A percentile compares a stretch with the other conserved stretches of the same genome.
Conservation (phyloP, 2,888 invertebrate genomes). For the Pediacus dermestoides region DNA sequence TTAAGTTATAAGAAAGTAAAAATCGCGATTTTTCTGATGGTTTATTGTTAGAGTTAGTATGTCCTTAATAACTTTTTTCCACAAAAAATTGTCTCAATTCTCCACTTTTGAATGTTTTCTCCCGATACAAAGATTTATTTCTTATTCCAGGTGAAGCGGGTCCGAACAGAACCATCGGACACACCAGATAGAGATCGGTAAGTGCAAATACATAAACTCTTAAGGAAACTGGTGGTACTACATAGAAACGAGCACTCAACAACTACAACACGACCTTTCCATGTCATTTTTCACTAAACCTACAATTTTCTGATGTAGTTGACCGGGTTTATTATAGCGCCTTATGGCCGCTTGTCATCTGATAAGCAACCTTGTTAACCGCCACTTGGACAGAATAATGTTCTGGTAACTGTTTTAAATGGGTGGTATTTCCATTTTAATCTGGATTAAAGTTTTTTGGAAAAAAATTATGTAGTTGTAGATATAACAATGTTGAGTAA, state of each 20-base stretch:
- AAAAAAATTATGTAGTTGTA: neutral
- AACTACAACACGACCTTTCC: too few relatives aligned
- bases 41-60: too few relatives aligned
- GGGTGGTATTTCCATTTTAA: slow-evolving; percentile 22
- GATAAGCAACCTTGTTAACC: slow-evolving; percentile 29
- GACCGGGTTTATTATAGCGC: slow-evolving; percentile 20
- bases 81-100: too few relatives aligned
- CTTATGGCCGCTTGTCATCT: slow-evolving; percentile 21
- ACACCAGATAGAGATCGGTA: slow-evolving; percentile 65
- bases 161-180: slow-evolving; percentile 61
- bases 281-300: neutral
- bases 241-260: too few relatives aligned
- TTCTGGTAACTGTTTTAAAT: slow-evolving; percentile 30
- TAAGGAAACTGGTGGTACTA: too few relatives aligned
- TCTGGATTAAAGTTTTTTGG: too few relatives aligned
- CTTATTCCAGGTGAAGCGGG: slow-evolving; percentile 68
- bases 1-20: too few relatives aligned
- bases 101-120: too few relatives aligned
- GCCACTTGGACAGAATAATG: slow-evolving; percentile 33
- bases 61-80: too few relatives aligned
- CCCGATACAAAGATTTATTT: too few relatives aligned
- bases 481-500: too few relatives aligned
- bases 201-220: slow-evolving; percentile 43
- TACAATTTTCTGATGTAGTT: slow-evolving; percentile 3
- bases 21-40: too few relatives aligned